Evolutionary conservation across 2,888 invertebrate genomes (phyloP).

Genomic region (Chymomyza caudatula): DNA sequence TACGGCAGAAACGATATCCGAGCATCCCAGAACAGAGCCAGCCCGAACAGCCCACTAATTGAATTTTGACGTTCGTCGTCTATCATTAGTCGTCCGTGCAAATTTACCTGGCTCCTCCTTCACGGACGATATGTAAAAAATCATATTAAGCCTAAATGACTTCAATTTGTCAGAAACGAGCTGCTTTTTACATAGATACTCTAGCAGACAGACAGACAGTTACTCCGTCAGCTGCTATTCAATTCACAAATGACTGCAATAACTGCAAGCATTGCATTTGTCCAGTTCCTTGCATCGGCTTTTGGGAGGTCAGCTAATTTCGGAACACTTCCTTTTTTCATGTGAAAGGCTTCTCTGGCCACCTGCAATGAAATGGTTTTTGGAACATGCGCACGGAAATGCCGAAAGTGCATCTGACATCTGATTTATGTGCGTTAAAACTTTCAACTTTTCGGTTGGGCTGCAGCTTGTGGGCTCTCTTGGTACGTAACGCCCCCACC

Average conservation of each 20-base stretch:
- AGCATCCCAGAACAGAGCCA: neutral
- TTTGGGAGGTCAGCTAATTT: slow-evolving; percentile 9
- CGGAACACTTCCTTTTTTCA: slow-evolving; percentile 17
- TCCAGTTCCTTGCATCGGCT: slow-evolving; percentile 8
- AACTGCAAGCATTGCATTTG: slow-evolving; percentile 40
- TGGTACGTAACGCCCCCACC: neutral
- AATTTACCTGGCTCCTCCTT: slow-evolving; percentile 11
- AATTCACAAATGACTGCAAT: slow-evolving; percentile 48
- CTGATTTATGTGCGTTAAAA: slow-evolving; percentile 69
- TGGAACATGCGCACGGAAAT: slow-evolving; percentile 43
- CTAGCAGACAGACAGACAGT: slow-evolving; percentile 10
- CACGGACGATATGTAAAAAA: slow-evolving; percentile 29
- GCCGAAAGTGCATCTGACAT: slow-evolving; percentile 74
- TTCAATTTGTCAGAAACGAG: slow-evolving; percentile 49
- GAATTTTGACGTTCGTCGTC: slow-evolving; percentile 61
- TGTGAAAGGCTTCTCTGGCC: neutral
- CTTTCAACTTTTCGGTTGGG: slow-evolving; percentile 48
- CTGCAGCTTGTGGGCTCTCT: neutral
- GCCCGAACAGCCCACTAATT: slow-evolving; percentile 43
- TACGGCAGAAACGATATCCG: neutral
- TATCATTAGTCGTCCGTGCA: slow-evolving; percentile 45
- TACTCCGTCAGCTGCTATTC: neutral
- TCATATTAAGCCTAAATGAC: slow-evolving; percentile 57
- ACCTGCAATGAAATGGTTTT: neutral
- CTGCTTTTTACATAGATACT: neutral